Evolutionary conservation across 1,140 invertebrate species (phyloP).

Genomic region (Drosophila guanche): DNA sequence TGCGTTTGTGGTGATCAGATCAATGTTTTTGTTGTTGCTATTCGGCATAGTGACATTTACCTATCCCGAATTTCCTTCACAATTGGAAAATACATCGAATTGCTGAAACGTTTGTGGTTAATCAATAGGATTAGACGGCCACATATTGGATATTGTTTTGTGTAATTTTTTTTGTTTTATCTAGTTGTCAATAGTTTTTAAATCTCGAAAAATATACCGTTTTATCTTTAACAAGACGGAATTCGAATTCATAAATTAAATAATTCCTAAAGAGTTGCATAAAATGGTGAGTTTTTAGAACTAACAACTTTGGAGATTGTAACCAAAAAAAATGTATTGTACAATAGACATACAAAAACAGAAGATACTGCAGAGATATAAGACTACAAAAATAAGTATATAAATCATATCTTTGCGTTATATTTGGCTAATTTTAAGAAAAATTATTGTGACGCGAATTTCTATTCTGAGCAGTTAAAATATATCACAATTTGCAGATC

Average conservation of each 20-base stretch:
- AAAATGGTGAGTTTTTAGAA: too few relatives aligned
- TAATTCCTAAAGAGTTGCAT: too few relatives aligned
- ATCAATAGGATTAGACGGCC: conserved; percentile 54
- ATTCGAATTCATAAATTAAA: too few relatives aligned
- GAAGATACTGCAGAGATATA: too few relatives aligned
- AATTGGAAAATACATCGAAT: conserved; percentile 29
- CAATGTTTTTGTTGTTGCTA: conserved; percentile 25
- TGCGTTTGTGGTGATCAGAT: conserved; percentile 44
- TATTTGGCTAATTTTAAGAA: conserved; percentile 11
- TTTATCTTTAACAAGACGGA: too few relatives aligned
- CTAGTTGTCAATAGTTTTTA: conserved; percentile 1
- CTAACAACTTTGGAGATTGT: too few relatives aligned
- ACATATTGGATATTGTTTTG: conserved; percentile 39
- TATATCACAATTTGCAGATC: neutral
- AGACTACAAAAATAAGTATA: neutral
- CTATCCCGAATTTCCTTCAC: conserved; percentile 24
- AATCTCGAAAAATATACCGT: too few relatives aligned
- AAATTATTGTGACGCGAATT: conserved; percentile 9
- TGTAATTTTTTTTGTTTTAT: conserved; percentile 45
- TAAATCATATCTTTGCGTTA: conserved; percentile 12
- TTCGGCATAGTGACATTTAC: conserved; percentile 41
- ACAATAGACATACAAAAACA: too few relatives aligned
- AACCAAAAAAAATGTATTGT: too few relatives aligned
- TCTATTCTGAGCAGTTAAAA: conserved; percentile 3
- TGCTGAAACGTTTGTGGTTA: conserved; percentile 54